phyloP scores from a whole-genome alignment of 2,113 vertebrate genomes.

The Sialia sialis region DNA sequence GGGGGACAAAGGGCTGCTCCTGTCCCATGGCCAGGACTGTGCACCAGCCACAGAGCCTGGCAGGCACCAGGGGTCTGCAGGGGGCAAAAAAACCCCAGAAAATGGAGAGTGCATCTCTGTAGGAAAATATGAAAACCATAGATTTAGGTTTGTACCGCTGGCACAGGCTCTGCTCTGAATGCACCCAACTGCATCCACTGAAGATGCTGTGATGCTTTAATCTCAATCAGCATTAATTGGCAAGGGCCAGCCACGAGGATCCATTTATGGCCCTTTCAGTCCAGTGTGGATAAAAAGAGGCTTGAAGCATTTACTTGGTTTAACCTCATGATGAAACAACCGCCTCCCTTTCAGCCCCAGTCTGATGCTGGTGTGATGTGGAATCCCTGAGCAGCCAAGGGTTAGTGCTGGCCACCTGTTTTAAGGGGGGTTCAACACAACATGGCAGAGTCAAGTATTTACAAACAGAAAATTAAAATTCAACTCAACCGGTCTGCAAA shows the following conservation, averaged over 20 bases:
- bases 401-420: not conserved
- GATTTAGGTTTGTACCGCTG: not conserved
- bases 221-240: not conserved
- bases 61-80: not conserved
- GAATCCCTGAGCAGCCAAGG: not conserved
- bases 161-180: not conserved
- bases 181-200: not conserved
- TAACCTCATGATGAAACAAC: not conserved
- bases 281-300: not conserved
- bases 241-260: not conserved
- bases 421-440: not conserved
- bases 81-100: not conserved
- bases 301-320: slow-evolving; percentile 12
- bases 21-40: not conserved
- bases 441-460: not conserved
- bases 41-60: fast-evolving
- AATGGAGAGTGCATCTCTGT: not conserved
- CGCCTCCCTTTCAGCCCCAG: not conserved
- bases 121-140: not conserved
- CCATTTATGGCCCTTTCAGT: not conserved
- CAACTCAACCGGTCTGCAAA: not conserved
- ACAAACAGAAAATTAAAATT: not conserved
- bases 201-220: not conserved
- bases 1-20: not conserved
- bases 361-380: not conserved